These are phyloP conservation scores for Zaprionus obscuricornis DNA, from an alignment of 2,888 invertebrate genomes.

Conservation along the genomic window DNA sequence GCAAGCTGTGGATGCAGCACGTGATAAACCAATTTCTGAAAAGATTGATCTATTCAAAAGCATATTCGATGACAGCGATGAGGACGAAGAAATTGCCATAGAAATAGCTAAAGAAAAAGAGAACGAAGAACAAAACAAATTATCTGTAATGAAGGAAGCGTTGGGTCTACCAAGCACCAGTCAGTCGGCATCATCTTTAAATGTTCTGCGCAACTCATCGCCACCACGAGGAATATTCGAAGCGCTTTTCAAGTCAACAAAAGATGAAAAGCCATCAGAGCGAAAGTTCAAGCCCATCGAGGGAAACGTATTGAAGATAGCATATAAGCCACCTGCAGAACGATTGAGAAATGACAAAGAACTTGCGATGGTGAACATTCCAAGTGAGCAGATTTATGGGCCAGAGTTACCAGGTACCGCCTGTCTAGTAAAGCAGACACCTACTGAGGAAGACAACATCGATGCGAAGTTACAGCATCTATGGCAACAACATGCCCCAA, in stretches of 20 bases:
- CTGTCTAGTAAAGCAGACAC: background rate
- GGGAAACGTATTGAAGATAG: slow-evolving; percentile 62
- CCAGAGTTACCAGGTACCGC: slow-evolving; percentile 67
- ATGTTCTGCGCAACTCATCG: slow-evolving; percentile 87
- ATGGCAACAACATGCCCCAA: slow-evolving; percentile 49
- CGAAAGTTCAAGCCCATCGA: slow-evolving; percentile 57
- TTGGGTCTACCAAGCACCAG: slow-evolving; percentile 37
- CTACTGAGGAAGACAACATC: slow-evolving; percentile 27
- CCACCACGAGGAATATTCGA: slow-evolving; percentile 89
- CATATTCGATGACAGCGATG: slow-evolving; percentile 92
- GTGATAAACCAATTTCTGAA: slow-evolving; percentile 84
- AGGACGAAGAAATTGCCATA: slow-evolving; percentile 84
- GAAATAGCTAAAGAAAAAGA: slow-evolving; percentile 42
- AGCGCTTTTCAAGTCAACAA: slow-evolving; percentile 63
- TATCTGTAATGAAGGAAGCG: slow-evolving; percentile 39
- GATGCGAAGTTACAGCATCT: slow-evolving; percentile 59
- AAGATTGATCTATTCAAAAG: slow-evolving; percentile 93
- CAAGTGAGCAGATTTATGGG: slow-evolving; percentile 63
- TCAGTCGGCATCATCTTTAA: slow-evolving; percentile 83
- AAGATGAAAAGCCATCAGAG: slow-evolving; percentile 7
- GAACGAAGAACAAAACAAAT: slow-evolving; percentile 59
- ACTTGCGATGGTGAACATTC: slow-evolving; percentile 29
- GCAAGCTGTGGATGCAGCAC: slow-evolving; percentile 72
- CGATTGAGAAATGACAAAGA: slow-evolving; percentile 49
- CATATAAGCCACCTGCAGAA: slow-evolving; percentile 65